Conservation (phyloP, 2,797 vertebrate species). For the Valencia hispanica region DNA sequence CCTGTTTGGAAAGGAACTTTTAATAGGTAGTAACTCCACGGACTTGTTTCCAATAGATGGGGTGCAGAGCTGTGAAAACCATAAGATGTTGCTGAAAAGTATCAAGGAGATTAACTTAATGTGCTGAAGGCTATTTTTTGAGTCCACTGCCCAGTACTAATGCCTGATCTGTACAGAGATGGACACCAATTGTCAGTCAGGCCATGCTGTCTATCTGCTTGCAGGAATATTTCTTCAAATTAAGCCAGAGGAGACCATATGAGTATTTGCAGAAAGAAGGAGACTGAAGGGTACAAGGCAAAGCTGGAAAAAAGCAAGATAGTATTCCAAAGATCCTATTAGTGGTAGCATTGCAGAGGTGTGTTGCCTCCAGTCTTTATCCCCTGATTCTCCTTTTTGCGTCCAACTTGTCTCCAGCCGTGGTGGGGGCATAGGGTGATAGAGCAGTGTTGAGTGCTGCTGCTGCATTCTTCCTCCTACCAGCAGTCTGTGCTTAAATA, state of each 20-base stretch:
- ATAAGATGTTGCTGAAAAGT: slow-evolving; percentile 32
- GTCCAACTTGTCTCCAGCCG: slow-evolving; percentile 68
- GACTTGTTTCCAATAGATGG: slow-evolving; percentile 42
- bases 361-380: slow-evolving; percentile 52
- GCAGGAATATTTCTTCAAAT: slow-evolving; percentile 55
- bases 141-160: slow-evolving; percentile 60
- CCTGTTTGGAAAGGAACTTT: slow-evolving; percentile 36
- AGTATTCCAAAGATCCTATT: slow-evolving; percentile 66
- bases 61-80: slow-evolving; percentile 34
- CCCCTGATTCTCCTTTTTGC: slow-evolving; percentile 41
- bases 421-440: slow-evolving; percentile 66
- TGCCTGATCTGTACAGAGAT: slow-evolving; percentile 70
- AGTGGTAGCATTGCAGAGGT: slow-evolving; percentile 52
- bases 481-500: slow-evolving; percentile 77
- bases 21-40: slow-evolving; percentile 26
- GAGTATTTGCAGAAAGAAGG: slow-evolving; percentile 38
- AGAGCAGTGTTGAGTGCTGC: slow-evolving; percentile 50
- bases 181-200: slow-evolving; percentile 68
- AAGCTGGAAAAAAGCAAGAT: slow-evolving; percentile 49
- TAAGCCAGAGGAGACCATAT: slow-evolving; percentile 40
- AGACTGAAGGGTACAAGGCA: slow-evolving; percentile 38
- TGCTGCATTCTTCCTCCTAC: slow-evolving; percentile 59
- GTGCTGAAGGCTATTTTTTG: slow-evolving; percentile 38
- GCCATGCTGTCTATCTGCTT: slow-evolving; percentile 56
- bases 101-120: slow-evolving; percentile 46